A percentile compares a stretch with the other conserved stretches of the same genome.
These are phyloP conservation scores for Cryptocephalus primarius DNA, from an alignment of 2,888 invertebrate genomes.

Conservation along the genomic window DNA sequence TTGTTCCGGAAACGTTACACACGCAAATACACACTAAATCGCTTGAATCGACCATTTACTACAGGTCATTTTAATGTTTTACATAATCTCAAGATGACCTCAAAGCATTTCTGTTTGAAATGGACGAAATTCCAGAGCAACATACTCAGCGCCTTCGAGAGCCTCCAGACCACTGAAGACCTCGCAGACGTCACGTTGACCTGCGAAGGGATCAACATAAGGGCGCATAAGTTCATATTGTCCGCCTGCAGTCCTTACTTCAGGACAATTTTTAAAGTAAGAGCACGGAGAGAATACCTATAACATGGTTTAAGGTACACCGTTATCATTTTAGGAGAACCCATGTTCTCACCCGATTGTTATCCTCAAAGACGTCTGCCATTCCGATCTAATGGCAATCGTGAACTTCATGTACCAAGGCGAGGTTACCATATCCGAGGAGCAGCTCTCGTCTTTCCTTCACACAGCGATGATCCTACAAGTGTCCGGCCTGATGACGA, in stretches of 20 bases:
- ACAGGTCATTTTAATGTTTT: too few relatives aligned
- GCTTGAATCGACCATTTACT: too few relatives aligned
- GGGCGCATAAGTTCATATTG: conserved; percentile 65
- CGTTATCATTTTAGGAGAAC: conserved; percentile 45
- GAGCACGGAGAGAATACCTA: conserved; percentile 1
- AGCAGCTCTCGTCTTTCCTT: conserved; percentile 52
- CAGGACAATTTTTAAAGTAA: conserved; percentile 60
- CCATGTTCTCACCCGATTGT: conserved; percentile 65
- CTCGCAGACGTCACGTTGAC: conserved; percentile 63
- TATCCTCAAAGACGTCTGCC: conserved; percentile 57
- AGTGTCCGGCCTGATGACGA: conserved; percentile 47
- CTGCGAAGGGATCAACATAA: conserved; percentile 59
- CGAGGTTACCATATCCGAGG: conserved; percentile 58
- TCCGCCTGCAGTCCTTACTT: conserved; percentile 68
- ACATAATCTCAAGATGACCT: conserved; percentile 12
- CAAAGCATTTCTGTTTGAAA: conserved; percentile 61
- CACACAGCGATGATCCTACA: conserved; percentile 57
- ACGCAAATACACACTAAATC: neutral
- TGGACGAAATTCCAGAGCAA: conserved; percentile 66
- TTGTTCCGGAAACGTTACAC: neutral
- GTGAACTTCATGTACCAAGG: conserved; percentile 64
- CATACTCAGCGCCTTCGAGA: conserved; percentile 58
- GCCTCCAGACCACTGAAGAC: conserved; percentile 56
- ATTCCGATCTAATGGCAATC: conserved; percentile 54
- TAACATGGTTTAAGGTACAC: neutral